These are phyloP conservation scores for Amaurobius ferox DNA, from an alignment of 2,888 invertebrate genomes.

Conservation along the genomic window DNA sequence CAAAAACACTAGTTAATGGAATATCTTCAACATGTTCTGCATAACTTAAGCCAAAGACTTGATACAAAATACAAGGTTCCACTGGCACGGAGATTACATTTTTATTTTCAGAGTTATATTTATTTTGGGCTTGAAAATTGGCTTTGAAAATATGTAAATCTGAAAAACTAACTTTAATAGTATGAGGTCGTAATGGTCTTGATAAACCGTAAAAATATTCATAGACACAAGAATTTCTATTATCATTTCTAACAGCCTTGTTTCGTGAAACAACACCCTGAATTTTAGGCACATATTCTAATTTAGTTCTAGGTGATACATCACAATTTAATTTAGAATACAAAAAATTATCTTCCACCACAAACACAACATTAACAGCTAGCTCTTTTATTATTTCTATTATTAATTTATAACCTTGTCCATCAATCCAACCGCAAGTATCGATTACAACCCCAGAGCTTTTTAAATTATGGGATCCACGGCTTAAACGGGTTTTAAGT, in stretches of 20 bases:
- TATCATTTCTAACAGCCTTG: constrained; percentile 84
- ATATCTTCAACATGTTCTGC: constrained; percentile 88
- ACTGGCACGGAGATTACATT: constrained; percentile 90
- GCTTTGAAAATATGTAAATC: constrained; percentile 89
- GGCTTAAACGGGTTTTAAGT: constrained; percentile 83
- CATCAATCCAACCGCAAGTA: constrained; percentile 98
- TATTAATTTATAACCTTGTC: constrained; percentile 87
- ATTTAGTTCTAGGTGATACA: constrained; percentile 94
- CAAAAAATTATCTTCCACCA: constrained; percentile 95
- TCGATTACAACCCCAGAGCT: constrained; percentile 92
- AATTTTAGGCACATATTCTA: constrained; percentile 85
- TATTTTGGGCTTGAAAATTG: not conserved
- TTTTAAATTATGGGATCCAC: constrained; percentile 46
- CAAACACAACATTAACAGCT: constrained; percentile 85
- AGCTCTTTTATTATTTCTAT: constrained; percentile 93
- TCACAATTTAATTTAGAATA: constrained; percentile 95
- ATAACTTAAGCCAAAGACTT: constrained; percentile 49
- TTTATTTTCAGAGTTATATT: not conserved
- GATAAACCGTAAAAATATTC: constrained; percentile 97
- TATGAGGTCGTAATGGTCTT: constrained; percentile 90
- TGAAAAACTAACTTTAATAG: constrained; percentile 93
- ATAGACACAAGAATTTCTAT: constrained; percentile 87
- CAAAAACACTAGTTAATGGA: constrained; percentile 90
- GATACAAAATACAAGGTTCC: constrained; percentile 76
- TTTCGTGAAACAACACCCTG: constrained; percentile 84